Evolutionary conservation across 2,888 invertebrate genomes (phyloP).

Genomic region (Stenodema calcarata): DNA sequence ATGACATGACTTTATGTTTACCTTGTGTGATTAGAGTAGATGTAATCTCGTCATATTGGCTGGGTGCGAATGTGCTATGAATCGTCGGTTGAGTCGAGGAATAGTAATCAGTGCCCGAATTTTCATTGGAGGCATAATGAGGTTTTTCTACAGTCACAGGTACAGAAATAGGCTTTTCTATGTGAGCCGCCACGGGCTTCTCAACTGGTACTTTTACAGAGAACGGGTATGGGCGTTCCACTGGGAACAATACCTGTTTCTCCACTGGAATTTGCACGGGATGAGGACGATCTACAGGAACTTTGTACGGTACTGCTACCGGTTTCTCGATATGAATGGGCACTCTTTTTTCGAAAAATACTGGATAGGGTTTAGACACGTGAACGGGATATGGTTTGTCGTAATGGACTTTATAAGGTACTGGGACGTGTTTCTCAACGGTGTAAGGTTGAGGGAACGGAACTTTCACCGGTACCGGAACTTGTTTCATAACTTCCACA

Average conservation of each 20-base stretch:
- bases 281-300: slow-evolving; percentile 64
- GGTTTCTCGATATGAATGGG: slow-evolving; percentile 66
- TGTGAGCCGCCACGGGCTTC: background rate
- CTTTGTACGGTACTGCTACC: slow-evolving; percentile 70
- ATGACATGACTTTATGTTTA: slow-evolving; percentile 49
- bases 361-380: slow-evolving; percentile 74
- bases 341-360: slow-evolving; percentile 64
- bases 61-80: slow-evolving; percentile 38
- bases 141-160: slow-evolving; percentile 25
- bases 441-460: slow-evolving; percentile 63
- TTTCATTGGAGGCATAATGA: background rate
- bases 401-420: slow-evolving; percentile 70
- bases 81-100: background rate
- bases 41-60: slow-evolving; percentile 33
- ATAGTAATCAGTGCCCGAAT: background rate
- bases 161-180: background rate
- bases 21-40: slow-evolving; percentile 14
- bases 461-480: slow-evolving; percentile 72
- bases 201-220: slow-evolving; percentile 31
- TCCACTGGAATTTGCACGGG: slow-evolving; percentile 64
- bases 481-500: slow-evolving; percentile 64
- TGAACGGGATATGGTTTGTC: slow-evolving; percentile 64
- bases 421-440: slow-evolving; percentile 60
- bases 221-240: slow-evolving; percentile 48
- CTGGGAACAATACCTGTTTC: slow-evolving; percentile 71